Evolutionary conservation across 2,888 invertebrate species (phyloP).

Genomic region (Ceramica pisi): DNA sequence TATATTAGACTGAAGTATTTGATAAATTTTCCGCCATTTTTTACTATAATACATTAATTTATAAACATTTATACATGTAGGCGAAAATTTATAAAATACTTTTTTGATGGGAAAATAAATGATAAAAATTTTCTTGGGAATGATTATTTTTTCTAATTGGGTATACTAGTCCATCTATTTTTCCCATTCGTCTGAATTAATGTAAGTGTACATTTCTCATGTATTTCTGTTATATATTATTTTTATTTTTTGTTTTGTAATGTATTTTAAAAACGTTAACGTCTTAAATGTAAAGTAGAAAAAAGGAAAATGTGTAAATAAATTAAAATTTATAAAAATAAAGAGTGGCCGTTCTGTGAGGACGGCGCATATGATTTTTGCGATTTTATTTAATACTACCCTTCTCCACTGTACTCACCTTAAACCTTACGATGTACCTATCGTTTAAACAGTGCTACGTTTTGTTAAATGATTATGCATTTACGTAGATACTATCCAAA

Average conservation of each 20-base stretch:
- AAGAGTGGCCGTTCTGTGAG: conserved; percentile 88
- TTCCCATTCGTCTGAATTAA: conserved; percentile 83
- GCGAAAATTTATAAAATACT: conserved; percentile 88
- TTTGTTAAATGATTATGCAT: too few relatives aligned
- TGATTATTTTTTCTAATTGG: conserved; percentile 88
- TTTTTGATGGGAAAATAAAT: conserved; percentile 73
- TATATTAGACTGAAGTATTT: conserved; percentile 88
- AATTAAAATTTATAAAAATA: conserved; percentile 91
- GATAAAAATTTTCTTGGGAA: conserved; percentile 75
- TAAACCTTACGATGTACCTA: too few relatives aligned
- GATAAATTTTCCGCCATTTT: conserved; percentile 84
- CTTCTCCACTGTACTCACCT: not conserved
- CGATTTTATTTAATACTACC: conserved; percentile 60
- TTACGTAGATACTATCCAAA: too few relatives aligned
- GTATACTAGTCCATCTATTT: conserved; percentile 87
- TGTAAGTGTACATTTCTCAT: conserved; percentile 85
- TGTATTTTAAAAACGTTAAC: conserved; percentile 90
- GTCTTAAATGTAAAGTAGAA: conserved; percentile 90
- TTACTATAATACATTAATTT: conserved; percentile 80
- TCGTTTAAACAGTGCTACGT: too few relatives aligned
- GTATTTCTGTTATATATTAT: conserved; percentile 85
- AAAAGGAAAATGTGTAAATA: conserved; percentile 89
- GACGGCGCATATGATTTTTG: conserved; percentile 77
- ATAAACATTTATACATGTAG: conserved; percentile 77
- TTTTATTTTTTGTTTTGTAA: conserved; percentile 85